These are phyloP conservation scores for Dryoscopus gambensis DNA, from an alignment of 2,113 vertebrate genomes.

Conservation along the genomic window DNA sequence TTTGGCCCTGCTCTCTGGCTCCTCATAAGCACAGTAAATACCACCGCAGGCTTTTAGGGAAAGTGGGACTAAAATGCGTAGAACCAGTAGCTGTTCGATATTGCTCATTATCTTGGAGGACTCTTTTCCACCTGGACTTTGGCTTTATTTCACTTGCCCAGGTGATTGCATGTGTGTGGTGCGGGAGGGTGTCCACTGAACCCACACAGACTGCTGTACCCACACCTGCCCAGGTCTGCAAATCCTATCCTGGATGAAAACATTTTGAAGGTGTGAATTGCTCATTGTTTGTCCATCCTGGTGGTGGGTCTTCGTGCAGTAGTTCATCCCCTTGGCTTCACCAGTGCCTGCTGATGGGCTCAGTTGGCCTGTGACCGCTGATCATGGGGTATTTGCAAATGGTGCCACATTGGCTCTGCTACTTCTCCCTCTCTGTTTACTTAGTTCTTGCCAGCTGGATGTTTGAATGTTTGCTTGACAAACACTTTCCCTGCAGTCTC, in stretches of 20 bases:
- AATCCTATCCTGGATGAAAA: background rate
- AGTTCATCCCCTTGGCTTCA: background rate
- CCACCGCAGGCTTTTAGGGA: background rate
- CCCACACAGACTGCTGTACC: background rate
- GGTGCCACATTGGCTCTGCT: background rate
- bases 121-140: background rate
- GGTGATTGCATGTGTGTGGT: background rate
- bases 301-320: background rate
- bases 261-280: background rate
- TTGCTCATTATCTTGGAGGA: background rate
- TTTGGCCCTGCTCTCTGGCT: background rate
- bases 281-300: background rate
- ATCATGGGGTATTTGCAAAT: background rate
- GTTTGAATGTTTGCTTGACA: conserved; percentile 45
- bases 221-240: background rate
- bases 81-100: background rate
- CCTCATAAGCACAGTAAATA: background rate
- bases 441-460: conserved; percentile 14
- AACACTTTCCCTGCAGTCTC: conserved; percentile 36
- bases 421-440: conserved; percentile 12
- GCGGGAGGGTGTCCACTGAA: background rate
- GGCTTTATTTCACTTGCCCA: background rate
- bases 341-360: background rate
- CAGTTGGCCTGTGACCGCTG: background rate
- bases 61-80: background rate